Evolutionary conservation across 1,140 invertebrate genomes (phyloP), one percentile per base, ranked within the genome.

Genomic region (Acromyrmex charruanus): DNA sequence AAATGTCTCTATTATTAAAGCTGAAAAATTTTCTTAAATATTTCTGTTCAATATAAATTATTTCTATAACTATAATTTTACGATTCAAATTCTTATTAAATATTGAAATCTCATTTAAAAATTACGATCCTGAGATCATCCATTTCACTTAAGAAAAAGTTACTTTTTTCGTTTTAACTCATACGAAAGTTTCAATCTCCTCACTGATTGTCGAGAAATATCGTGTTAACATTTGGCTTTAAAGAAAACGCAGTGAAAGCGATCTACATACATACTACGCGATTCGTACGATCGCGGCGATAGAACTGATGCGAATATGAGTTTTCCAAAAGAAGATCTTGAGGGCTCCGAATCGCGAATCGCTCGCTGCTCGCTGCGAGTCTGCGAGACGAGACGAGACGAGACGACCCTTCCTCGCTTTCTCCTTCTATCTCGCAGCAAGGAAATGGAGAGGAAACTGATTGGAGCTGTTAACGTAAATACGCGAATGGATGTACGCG

Each of bases 391-490:
- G 35, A 39, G 25, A 61, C 69, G 35, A 39, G 25, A 10, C 44
- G 35, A 49, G 69, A 55, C 69, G 35, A 39, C 44, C 66, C 39
- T 44, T 44, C 35, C 35, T 35, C 31, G 31, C 61, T 88, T 77
- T 18, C 79, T 44, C 49, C 49, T 16, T 39, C 28, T 87, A 90
- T 90, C 85, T 74, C 86, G 79, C 77, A 89, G 77, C 85, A 88
- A 88, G 87, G 86, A 93, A 94, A 94, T 92, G 88, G 90, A 87
- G 88, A 91, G 88, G 89, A 92, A 94, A 93, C 91, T 92, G 93
- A 93, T 94, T 92, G 92, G 88, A 91, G 87, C 91, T 91, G 91
- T 93, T 93, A 94, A 93, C 92, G 91, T 92, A 93, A 94, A 94
- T 94, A 93, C 88, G 77, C 85, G 88, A 89, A 88, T 88, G 86